Base-by-base conservation (phyloP, 2,113 vertebrate genomes). In the Aptenodytes forsteri region DNA sequence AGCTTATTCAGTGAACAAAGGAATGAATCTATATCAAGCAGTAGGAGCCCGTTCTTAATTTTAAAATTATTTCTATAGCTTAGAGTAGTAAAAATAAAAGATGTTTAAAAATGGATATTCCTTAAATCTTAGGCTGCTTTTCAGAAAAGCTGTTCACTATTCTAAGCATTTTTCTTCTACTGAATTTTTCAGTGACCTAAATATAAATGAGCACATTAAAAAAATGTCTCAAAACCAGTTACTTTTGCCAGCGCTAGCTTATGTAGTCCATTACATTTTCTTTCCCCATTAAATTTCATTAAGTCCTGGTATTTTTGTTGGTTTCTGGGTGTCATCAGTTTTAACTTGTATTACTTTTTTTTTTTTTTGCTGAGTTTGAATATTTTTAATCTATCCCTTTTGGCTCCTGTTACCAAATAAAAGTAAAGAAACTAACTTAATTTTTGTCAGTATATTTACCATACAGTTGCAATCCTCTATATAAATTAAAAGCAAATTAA, bases 271-370 rank as follows among this genome's bases (percentile, higher is more conserved):
- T 86, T 89, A 62, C 15, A 81, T 78, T 70, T 71, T 78, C 47
- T 87, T 94, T 58, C 2, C 0, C 16, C 49, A n/a, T 86, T 65
- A 92, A 56, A 78, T 89, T 83, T 81, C 66, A 95, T 75, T 84
- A 71, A 89, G 52, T 83, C 22, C 17, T 59, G 10, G 22, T 22
- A 70, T 73, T 70, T 96, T 70, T 89, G 25, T 26, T 73, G 17
- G 34, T 94, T 92, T 92, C 69, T 95, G 55, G 18, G n/a, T 86
- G 50, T 62, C 67, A 92, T 58, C 34, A 66, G 26, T 89, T 97
- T 87, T 87, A 92, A 91, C 84, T 80, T 78, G 22, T 62, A 70
- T 4, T 70, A 27, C 2, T 8, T 50, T 50, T 54, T 47, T 46
- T 54, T 73, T 34, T 21, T 23, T 38, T 22, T 64, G 4, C 79